Evolutionary conservation across 2,888 invertebrate genomes (phyloP).

Genomic region (Mellilla xanthometata): DNA sequence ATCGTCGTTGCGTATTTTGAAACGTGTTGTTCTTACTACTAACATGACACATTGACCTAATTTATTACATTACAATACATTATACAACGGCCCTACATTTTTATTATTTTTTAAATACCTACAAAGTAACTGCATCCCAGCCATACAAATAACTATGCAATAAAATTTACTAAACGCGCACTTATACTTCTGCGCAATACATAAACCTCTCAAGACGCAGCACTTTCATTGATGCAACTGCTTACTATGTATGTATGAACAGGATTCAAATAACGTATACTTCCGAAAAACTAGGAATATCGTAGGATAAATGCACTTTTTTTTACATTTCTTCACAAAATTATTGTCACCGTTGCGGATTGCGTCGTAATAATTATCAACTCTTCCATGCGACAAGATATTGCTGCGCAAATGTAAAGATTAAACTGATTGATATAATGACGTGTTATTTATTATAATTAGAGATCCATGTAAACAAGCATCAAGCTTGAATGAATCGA

Average conservation of each 20-base stretch:
- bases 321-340: slow-evolving; percentile 42
- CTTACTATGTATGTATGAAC: slow-evolving; percentile 3
- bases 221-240: background rate
- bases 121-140: background rate
- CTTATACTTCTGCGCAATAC: background rate
- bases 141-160: background rate
- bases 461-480: too few relatives aligned
- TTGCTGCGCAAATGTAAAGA: slow-evolving; percentile 5
- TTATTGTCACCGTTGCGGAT: slow-evolving; percentile 13
- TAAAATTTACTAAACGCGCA: slow-evolving; percentile 1
- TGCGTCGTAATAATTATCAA: slow-evolving; percentile 1
- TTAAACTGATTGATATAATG: background rate
- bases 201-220: background rate
- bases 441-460: too few relatives aligned
- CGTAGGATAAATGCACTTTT: too few relatives aligned
- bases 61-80: background rate
- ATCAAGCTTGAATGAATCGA: too few relatives aligned
- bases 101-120: background rate
- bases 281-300: too few relatives aligned
- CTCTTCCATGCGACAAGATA: background rate
- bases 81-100: too few relatives aligned
- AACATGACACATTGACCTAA: too few relatives aligned
- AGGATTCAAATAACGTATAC: background rate
- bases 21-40: too few relatives aligned
- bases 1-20: too few relatives aligned